These are phyloP conservation scores for Schizopygopsis pylzovi DNA, from an alignment of 2,797 vertebrate species.

Conservation along the genomic window DNA sequence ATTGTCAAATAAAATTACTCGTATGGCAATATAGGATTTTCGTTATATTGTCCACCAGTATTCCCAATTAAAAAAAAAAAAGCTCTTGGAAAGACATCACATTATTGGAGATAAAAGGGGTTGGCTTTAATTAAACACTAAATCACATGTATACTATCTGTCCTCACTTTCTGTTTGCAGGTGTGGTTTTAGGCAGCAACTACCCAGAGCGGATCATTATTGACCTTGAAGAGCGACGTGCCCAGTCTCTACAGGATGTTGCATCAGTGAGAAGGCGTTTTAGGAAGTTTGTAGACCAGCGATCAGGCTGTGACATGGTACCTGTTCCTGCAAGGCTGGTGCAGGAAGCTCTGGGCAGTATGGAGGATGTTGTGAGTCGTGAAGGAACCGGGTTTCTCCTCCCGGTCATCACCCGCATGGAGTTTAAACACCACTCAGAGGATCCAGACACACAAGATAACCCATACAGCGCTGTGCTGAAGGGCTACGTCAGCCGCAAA, in stretches of 20 bases:
- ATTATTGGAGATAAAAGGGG: background rate
- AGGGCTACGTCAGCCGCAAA: conserved; percentile 77
- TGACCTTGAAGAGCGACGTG: conserved; percentile 73
- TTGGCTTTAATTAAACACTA: background rate
- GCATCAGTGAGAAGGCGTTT: conserved; percentile 69
- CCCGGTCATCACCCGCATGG: conserved; percentile 77
- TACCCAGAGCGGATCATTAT: conserved; percentile 72
- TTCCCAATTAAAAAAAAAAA: no score
- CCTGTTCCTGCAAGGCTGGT: conserved; percentile 73
- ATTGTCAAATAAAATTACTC: background rate
- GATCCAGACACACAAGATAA: conserved; percentile 69
- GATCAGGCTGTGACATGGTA: conserved; percentile 74
- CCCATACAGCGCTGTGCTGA: conserved; percentile 75
- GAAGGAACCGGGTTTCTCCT: conserved; percentile 70
- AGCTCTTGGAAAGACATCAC: background rate
- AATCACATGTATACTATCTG: background rate
- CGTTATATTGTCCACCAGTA: background rate
- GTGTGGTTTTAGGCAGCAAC: conserved; percentile 69
- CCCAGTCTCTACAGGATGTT: conserved; percentile 74
- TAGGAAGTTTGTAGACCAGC: conserved; percentile 71
- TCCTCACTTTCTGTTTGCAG: conserved; percentile 54
- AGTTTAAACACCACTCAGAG: conserved; percentile 75
- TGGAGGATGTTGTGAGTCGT: conserved; percentile 41
- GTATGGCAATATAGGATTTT: background rate
- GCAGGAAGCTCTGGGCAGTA: conserved; percentile 65